phyloP scores from a whole-genome alignment of 2,888 invertebrate genomes.

The Fissipunctia ypsillon region DNA sequence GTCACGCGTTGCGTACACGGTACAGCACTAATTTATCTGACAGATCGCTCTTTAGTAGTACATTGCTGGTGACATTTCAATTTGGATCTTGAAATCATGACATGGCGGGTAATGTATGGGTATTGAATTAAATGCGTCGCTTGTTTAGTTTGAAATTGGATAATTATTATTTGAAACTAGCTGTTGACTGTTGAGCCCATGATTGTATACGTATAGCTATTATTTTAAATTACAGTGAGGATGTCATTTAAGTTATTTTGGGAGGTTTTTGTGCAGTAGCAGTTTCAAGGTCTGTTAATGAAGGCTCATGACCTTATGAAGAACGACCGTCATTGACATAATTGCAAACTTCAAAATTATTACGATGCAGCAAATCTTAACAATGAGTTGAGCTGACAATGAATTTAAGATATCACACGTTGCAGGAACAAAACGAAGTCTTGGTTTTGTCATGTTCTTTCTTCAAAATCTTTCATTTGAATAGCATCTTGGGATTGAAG shows the following conservation, averaged over 20 bases:
- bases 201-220: slow-evolving; percentile 35
- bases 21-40: slow-evolving; percentile 56
- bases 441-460: slow-evolving; percentile 9
- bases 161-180: slow-evolving; percentile 60
- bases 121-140: slow-evolving; percentile 36
- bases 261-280: slow-evolving; percentile 50
- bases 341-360: slow-evolving; percentile 10
- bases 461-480: neutral
- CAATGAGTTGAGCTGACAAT: slow-evolving; percentile 19
- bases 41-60: slow-evolving; percentile 36
- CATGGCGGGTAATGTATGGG: slow-evolving; percentile 41
- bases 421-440: slow-evolving; percentile 1
- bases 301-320: slow-evolving; percentile 31
- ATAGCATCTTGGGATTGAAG: slow-evolving; percentile 12
- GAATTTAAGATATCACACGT: slow-evolving; percentile 20
- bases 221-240: slow-evolving; percentile 55
- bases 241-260: slow-evolving; percentile 50
- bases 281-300: slow-evolving; percentile 48
- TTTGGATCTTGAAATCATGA: slow-evolving; percentile 20
- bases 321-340: slow-evolving; percentile 8
- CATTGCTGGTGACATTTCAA: slow-evolving; percentile 46
- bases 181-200: slow-evolving; percentile 30
- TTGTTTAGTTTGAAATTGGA: slow-evolving; percentile 49
- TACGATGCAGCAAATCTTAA: slow-evolving; percentile 6
- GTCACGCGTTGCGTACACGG: slow-evolving; percentile 72